Evolutionary conservation across 2,888 invertebrate genomes (phyloP).

Genomic region (Phyllotreta cruciferae): DNA sequence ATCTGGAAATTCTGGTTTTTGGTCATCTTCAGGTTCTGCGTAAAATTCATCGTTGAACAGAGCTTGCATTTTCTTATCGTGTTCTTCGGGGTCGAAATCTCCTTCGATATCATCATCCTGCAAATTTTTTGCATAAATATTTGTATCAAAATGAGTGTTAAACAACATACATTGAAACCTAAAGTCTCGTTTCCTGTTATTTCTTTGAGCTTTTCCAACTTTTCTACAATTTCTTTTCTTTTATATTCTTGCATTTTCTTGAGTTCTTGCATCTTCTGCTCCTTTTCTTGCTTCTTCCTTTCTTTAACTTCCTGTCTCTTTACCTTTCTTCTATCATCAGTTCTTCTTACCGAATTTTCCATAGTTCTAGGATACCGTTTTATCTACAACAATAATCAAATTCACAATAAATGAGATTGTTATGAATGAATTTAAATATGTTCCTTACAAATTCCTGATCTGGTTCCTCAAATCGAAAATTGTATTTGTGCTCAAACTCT

Average conservation of each 20-base stretch:
- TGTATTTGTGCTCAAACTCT: conserved; percentile 92
- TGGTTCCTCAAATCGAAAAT: conserved; percentile 96
- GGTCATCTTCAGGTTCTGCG: conserved; percentile 69
- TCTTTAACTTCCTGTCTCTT: conserved; percentile 78
- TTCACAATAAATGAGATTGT: not conserved
- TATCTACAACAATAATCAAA: conserved; percentile 62
- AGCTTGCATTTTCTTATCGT: conserved; percentile 86
- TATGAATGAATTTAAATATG: conserved; percentile 3
- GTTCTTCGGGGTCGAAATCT: conserved; percentile 88
- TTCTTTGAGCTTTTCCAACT: conserved; percentile 83
- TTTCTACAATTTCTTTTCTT: conserved; percentile 87
- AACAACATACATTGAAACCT: conserved; percentile 64
- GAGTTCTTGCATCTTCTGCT: conserved; percentile 85
- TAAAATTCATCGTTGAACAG: conserved; percentile 91
- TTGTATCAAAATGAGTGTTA: conserved; percentile 57
- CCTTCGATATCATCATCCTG: conserved; percentile 83
- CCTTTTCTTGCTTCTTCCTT: conserved; percentile 80
- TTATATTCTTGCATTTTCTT: conserved; percentile 86
- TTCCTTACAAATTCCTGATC: conserved; percentile 83
- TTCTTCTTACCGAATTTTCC: conserved; percentile 76
- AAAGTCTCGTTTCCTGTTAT: conserved; percentile 84
- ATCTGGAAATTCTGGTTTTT: conserved; percentile 87
- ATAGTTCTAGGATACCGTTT: conserved; percentile 93
- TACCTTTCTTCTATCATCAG: conserved; percentile 78
- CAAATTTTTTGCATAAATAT: conserved; percentile 26